A percentile compares a stretch with the other conserved stretches of the same genome.
Conservation (phyloP, 2,888 invertebrate species). For the Loripinus fragilis region DNA sequence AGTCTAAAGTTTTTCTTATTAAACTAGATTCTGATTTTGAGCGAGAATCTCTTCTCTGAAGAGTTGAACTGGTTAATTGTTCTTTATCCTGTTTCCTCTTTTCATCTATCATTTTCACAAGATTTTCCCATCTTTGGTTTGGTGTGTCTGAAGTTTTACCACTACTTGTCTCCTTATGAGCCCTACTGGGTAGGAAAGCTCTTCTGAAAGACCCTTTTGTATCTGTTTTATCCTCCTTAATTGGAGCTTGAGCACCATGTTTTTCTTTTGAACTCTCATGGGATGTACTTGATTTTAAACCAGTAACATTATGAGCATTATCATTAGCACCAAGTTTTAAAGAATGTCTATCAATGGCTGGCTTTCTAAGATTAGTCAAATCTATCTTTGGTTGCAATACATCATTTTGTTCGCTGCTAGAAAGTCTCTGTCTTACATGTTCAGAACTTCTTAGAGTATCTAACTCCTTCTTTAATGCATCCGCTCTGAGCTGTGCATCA, state of each 20-base stretch:
- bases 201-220: neutral
- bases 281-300: neutral
- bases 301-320: neutral
- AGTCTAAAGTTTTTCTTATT: neutral
- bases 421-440: constrained; percentile 49
- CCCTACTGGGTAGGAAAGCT: constrained; percentile 38
- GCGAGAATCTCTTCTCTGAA: neutral
- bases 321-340: neutral
- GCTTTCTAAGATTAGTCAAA: neutral
- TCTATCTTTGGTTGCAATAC: neutral
- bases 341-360: neutral
- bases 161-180: neutral
- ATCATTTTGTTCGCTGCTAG: constrained; percentile 15
- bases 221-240: constrained; percentile 36
- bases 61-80: neutral
- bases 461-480: constrained; percentile 46
- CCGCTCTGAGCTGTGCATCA: constrained; percentile 47
- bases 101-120: constrained; percentile 20
- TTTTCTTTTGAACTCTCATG: neutral
- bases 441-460: constrained; percentile 46
- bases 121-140: neutral
- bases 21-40: constrained; percentile 48
- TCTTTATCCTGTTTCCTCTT: constrained; percentile 26
- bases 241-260: constrained; percentile 11
- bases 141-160: neutral